Evolutionary conservation across 2,797 vertebrate species (phyloP).

Genomic region (Poeciliopsis presidionis): DNA sequence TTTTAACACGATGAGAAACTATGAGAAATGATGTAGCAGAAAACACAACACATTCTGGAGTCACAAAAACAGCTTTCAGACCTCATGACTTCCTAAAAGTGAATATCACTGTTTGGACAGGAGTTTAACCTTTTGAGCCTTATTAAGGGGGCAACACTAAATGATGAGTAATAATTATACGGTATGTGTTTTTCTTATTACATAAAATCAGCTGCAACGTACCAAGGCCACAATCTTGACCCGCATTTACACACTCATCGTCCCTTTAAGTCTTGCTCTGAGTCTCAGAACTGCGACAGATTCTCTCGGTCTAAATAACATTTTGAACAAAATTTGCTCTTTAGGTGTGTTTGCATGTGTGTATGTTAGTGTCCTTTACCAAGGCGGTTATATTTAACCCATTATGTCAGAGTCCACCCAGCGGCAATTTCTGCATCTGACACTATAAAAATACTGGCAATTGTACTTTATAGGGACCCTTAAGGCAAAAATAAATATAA

Average conservation of each 20-base stretch:
- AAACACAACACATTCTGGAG: background rate
- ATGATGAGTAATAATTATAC: background rate
- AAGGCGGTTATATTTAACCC: constrained; percentile 43
- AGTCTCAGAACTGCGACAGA: constrained; percentile 22
- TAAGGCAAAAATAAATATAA: constrained; percentile 23
- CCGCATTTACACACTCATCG: background rate
- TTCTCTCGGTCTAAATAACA: constrained; percentile 52
- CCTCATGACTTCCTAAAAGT: background rate
- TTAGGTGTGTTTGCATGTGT: constrained; percentile 6
- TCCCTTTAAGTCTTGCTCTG: constrained; percentile 17
- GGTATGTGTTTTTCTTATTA: background rate
- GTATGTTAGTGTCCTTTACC: constrained; percentile 5
- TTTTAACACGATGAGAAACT: background rate
- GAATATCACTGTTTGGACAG: background rate
- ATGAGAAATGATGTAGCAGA: background rate
- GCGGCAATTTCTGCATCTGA: constrained; percentile 31
- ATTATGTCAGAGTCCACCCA: constrained; percentile 37
- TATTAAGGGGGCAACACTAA: background rate
- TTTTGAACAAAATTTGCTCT: constrained; percentile 19
- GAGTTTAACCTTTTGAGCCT: background rate
- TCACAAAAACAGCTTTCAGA: background rate
- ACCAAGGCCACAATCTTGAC: constrained; percentile 8
- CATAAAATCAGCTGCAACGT: background rate
- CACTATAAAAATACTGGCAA: constrained; percentile 40
- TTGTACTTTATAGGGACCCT: constrained; percentile 39